A percentile compares a stretch with the other conserved stretches of the same genome.
These are phyloP conservation scores for Sarcophaga carnaria DNA, from an alignment of 2,888 invertebrate species.

Conservation along the genomic window DNA sequence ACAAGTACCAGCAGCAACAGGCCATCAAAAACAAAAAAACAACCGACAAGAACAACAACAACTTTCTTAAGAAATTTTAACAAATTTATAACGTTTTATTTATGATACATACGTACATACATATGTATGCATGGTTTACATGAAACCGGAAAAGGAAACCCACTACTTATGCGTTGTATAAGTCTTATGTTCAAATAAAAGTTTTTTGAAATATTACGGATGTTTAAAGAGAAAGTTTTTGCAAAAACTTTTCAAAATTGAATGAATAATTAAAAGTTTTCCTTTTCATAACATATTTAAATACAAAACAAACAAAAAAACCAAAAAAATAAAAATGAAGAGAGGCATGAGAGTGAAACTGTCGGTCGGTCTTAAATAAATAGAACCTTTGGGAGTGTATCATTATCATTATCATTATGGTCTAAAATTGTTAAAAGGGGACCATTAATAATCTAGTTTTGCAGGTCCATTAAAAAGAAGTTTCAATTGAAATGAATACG, in stretches of 20 bases:
- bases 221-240: no score
- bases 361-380: neutral
- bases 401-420: neutral
- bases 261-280: no score
- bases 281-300: no score
- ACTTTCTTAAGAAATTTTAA: no score
- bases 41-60: no score
- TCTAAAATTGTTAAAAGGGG: neutral
- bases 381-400: neutral
- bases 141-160: neutral
- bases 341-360: no score
- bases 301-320: no score
- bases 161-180: neutral
- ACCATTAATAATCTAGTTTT: conserved; percentile 34
- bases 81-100: neutral
- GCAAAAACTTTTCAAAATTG: no score
- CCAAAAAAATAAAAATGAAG: no score
- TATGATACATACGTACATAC: neutral
- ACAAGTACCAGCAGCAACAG: neutral
- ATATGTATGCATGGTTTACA: neutral
- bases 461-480: conserved; percentile 32
- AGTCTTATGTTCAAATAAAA: no score
- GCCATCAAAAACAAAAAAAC: no score
- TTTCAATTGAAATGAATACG: neutral
- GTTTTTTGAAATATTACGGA: no score